Evolutionary conservation across 2,113 vertebrate species (phyloP).

Genomic region (Circaetus gallicus): DNA sequence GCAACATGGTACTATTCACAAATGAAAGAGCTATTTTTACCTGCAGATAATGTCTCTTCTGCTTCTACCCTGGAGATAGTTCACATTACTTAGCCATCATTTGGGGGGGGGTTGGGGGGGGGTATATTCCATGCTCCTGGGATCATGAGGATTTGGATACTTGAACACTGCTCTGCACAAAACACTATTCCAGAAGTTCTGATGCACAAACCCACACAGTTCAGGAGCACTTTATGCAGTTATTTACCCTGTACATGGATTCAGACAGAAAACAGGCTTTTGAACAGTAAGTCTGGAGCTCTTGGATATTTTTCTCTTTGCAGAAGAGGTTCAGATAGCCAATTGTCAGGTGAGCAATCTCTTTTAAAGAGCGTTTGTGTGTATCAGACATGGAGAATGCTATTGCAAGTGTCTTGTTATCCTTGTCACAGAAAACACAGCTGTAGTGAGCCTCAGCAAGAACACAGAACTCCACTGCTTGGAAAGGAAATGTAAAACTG

Average conservation of each 20-base stretch:
- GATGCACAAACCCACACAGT: not conserved
- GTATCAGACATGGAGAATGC: not conserved
- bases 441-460: not conserved
- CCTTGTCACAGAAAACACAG: not conserved
- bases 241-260: not conserved
- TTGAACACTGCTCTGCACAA: not conserved
- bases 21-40: not conserved
- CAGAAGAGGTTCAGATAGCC: not conserved
- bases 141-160: not conserved
- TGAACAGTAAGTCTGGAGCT: not conserved
- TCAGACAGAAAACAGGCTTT: not conserved
- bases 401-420: not conserved
- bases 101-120: not conserved
- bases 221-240: not conserved
- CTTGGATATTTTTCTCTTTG: not conserved
- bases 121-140: not conserved
- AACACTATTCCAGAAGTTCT: not conserved
- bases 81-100: not conserved
- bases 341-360: not conserved
- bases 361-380: not conserved
- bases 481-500: not conserved
- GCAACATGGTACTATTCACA: not conserved
- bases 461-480: accelerated
- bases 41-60: not conserved
- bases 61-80: not conserved